Percentiles rank a stretch among this genome's conserved stretches.
phyloP scores from a whole-genome alignment of 2,797 vertebrate species.

The Diglossa cyanea region DNA sequence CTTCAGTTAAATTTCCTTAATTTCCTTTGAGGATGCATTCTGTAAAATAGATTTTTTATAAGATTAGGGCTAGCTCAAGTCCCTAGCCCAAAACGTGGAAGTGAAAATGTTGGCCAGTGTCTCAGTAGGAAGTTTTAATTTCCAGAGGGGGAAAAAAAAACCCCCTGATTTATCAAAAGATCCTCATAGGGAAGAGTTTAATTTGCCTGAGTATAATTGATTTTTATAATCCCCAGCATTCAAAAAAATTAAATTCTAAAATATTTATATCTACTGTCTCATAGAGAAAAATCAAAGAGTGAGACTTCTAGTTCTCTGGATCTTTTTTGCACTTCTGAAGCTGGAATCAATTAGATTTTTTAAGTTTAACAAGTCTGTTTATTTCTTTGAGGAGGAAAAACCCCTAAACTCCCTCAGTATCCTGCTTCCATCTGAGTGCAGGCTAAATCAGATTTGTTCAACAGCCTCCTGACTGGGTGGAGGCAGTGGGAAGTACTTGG shows the following conservation, averaged over 20 bases:
- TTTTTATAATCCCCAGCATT: neutral
- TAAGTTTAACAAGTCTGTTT: neutral
- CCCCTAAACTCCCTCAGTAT: rapidly evolving
- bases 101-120: neutral
- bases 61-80: neutral
- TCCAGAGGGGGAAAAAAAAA: neutral
- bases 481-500: neutral
- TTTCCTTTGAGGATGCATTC: neutral
- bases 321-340: neutral
- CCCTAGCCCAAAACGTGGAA: neutral
- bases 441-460: neutral
- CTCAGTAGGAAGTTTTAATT: neutral
- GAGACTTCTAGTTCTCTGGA: neutral
- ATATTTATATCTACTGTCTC: neutral
- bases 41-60: neutral
- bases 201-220: neutral
- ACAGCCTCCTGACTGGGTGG: neutral
- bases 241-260: neutral
- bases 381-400: neutral
- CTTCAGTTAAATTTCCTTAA: neutral
- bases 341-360: neutral
- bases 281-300: neutral
- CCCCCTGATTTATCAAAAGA: neutral
- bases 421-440: neutral
- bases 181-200: neutral